Conservation (phyloP, 1,140 invertebrate species). For the Mactra quadrangularis region DNA sequence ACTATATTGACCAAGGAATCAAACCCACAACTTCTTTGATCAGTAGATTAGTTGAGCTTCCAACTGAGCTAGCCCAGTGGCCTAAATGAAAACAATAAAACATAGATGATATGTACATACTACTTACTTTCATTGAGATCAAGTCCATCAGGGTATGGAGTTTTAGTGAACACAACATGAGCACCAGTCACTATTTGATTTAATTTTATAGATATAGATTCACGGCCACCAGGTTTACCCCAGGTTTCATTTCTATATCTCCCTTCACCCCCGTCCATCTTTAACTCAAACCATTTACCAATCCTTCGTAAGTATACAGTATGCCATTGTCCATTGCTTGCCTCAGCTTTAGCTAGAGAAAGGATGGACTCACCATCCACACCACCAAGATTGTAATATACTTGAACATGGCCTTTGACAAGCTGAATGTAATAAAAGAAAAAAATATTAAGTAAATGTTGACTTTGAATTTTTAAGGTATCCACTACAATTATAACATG, state of each 20-base stretch:
- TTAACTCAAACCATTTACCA: slow-evolving; percentile 96
- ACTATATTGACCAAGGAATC: too few relatives aligned
- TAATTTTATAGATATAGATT: slow-evolving; percentile 62
- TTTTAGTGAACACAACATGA: slow-evolving; percentile 64
- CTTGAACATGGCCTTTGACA: slow-evolving; percentile 91
- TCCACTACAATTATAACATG: neutral
- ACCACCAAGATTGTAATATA: slow-evolving; percentile 94
- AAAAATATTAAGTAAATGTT: too few relatives aligned
- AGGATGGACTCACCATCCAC: slow-evolving; percentile 92
- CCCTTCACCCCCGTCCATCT: slow-evolving; percentile 97
- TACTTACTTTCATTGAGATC: slow-evolving; percentile 89
- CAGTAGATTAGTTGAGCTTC: too few relatives aligned
- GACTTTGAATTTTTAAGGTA: neutral
- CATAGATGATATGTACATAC: too few relatives aligned
- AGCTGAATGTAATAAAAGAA: slow-evolving; percentile 86
- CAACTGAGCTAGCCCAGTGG: too few relatives aligned
- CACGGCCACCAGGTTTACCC: slow-evolving; percentile 57
- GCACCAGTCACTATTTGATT: slow-evolving; percentile 70
- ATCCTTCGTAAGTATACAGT: slow-evolving; percentile 91
- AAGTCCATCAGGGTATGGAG: slow-evolving; percentile 56
- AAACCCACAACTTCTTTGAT: too few relatives aligned
- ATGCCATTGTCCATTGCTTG: slow-evolving; percentile 99
- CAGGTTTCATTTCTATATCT: slow-evolving; percentile 95
- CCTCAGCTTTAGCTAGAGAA: slow-evolving; percentile 94
- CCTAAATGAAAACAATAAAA: too few relatives aligned